A percentile compares a stretch with the other conserved stretches of the same genome.
phyloP scores from a whole-genome alignment of 2,888 invertebrate species.

The Taphrorychus bicolor region DNA sequence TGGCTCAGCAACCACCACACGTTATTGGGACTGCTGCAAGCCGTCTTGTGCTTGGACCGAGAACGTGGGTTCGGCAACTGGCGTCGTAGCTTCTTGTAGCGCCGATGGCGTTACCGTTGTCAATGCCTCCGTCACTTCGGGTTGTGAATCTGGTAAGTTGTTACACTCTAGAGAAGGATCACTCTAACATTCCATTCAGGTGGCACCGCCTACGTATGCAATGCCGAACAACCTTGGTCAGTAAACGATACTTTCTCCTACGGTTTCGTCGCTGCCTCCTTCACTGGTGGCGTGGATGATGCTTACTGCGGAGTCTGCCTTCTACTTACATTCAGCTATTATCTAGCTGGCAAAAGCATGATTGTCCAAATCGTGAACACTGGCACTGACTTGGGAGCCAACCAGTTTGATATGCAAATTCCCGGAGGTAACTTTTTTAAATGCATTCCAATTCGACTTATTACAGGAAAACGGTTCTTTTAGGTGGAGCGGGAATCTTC shows the following conservation, averaged over 20 bases:
- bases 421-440: constrained; percentile 41
- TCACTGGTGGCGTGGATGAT: constrained; percentile 38
- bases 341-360: constrained; percentile 28
- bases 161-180: neutral
- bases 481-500: constrained; percentile 44
- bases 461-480: too few relatives aligned
- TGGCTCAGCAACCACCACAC: constrained; percentile 40
- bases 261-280: constrained; percentile 45
- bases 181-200: neutral
- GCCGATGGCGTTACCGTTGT: constrained; percentile 30
- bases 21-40: constrained; percentile 45
- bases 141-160: constrained; percentile 34
- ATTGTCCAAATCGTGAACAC: constrained; percentile 40
- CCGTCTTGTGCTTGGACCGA: constrained; percentile 41
- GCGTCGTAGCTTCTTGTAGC: constrained; percentile 30
- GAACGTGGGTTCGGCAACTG: constrained; percentile 28
- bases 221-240: constrained; percentile 40
- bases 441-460: too few relatives aligned
- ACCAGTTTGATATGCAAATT: constrained; percentile 39
- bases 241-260: constrained; percentile 41
- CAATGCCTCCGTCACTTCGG: constrained; percentile 25
- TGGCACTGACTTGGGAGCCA: constrained; percentile 31
- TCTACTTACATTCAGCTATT: constrained; percentile 25
- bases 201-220: constrained; percentile 43
- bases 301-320: constrained; percentile 40